These are phyloP conservation scores for Ciconia maguari DNA, from an alignment of 2,113 vertebrate genomes.

Conservation along the genomic window DNA sequence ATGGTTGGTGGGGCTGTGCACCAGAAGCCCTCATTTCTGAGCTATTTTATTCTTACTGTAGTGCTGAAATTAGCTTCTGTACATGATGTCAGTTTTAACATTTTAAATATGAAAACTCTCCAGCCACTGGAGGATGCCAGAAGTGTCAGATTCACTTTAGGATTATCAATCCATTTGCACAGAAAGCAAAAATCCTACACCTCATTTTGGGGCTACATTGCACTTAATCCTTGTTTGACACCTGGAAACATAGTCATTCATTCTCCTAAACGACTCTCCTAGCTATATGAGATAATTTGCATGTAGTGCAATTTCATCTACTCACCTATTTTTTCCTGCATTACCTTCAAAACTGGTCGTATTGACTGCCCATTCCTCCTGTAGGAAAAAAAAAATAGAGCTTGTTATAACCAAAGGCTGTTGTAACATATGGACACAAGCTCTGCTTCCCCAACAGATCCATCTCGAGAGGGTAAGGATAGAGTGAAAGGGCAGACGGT, in stretches of 20 bases:
- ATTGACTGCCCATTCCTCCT: background rate
- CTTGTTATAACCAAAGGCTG: background rate
- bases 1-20: accelerated
- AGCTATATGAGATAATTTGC: background rate
- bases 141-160: background rate
- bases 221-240: background rate
- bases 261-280: background rate
- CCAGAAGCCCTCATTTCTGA: background rate
- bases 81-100: background rate
- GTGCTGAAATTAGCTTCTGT: background rate
- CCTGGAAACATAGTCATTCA: background rate
- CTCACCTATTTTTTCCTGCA: background rate
- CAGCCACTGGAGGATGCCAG: background rate
- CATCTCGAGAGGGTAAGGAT: background rate
- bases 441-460: background rate
- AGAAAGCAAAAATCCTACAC: background rate
- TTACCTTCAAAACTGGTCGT: background rate
- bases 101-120: background rate
- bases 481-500: background rate
- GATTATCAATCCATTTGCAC: background rate
- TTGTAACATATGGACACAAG: background rate
- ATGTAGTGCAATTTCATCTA: background rate
- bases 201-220: background rate
- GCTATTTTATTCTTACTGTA: background rate
- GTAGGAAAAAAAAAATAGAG: background rate